Percentiles rank a stretch among this genome's conserved stretches.
Evolutionary conservation across 2,797 vertebrate genomes (phyloP).

Genomic region (Bradypodion ventrale): DNA sequence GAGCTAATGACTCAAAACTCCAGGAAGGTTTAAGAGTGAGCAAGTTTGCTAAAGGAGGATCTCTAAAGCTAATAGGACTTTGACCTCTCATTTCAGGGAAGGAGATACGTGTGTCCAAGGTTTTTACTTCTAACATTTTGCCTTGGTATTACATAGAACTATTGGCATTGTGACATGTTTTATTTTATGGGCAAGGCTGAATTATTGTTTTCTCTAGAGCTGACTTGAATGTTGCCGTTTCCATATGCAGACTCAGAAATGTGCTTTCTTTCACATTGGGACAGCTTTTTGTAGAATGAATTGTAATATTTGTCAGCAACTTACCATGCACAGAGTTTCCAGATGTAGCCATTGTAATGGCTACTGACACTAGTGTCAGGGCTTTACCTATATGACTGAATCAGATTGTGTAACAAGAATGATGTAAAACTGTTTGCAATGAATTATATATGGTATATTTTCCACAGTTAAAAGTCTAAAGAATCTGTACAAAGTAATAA

Average conservation of each 20-base stretch:
- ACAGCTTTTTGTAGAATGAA: not conserved
- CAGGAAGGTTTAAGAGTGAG: not conserved
- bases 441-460: no score
- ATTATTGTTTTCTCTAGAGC: not conserved
- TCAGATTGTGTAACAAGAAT: not conserved
- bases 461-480: no score
- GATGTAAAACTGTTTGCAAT: no score
- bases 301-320: not conserved
- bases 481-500: no score
- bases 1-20: not conserved
- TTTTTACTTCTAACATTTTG: not conserved
- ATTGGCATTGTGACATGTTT: not conserved
- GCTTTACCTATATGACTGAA: no score
- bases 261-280: not conserved
- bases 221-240: not conserved
- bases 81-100: not conserved
- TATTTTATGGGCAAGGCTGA: not conserved
- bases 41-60: not conserved
- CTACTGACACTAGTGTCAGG: not conserved
- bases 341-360: no score
- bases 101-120: not conserved
- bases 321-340: not conserved
- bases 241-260: not conserved
- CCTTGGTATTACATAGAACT: not conserved
- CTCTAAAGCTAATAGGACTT: not conserved